Evolutionary conservation across 2,113 vertebrate genomes (phyloP), one percentile per base, ranked within the genome.

Genomic region (Calyptomena viridis): DNA sequence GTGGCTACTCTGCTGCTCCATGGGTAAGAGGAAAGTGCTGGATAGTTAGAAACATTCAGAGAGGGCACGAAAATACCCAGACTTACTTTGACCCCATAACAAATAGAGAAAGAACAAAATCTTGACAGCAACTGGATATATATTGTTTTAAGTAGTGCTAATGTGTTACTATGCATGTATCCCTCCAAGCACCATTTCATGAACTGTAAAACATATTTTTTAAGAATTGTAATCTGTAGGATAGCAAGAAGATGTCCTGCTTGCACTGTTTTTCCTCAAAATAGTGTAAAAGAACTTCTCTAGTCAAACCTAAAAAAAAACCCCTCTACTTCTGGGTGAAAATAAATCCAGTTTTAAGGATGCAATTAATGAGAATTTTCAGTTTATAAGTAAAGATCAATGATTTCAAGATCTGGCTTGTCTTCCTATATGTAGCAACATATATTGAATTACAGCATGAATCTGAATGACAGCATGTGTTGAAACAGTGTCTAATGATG

Each of bases 121-220:
- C 19, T 53, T 44, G 42, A n/a, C 62, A 56, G 24, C 12, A 56
- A 14, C 12, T 46, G 13, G 18, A 24, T 55, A 12, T 18, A 14
- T 6, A 46, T 30, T 49, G 8, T 6, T 89, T 7, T n/a, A 59
- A 71, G 46, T 10, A 62, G 60, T 4, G 40, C 27, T 40, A 30
- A n/a, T 10, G 4, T n/a, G 37, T n/a, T 44, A 5, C n/a, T 47
- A 12, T 2, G 50, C 40, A 64, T 1, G 1, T 11, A 62, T 6
- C 18, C 2, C 3, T 85, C 39, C 30, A 56, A 69, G 55, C 44
- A 72, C 5, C 11, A 25, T 12, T 49, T 68, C 2, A 40, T 22
- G 44, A 79, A 20, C 10, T 60, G 6, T 11, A 79, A 83, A 83
- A 21, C 11, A 4, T 4, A 8, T 0, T 28, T 28, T 59, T 53